phyloP scores from a whole-genome alignment of 2,888 invertebrate species.

The Polyommatus iphigenia region DNA sequence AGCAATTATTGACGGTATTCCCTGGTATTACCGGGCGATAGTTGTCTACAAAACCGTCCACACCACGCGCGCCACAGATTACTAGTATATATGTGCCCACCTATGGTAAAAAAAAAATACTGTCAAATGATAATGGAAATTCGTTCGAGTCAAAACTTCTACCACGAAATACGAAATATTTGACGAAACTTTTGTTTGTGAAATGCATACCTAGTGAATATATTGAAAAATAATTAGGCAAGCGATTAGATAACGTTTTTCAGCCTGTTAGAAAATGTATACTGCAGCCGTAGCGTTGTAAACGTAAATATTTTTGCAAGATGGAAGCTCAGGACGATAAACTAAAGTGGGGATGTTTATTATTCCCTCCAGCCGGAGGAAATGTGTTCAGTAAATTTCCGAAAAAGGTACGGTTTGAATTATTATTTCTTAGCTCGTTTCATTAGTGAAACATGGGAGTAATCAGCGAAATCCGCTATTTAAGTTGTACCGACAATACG shows the following conservation, averaged over 20 bases:
- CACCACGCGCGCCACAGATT: no score
- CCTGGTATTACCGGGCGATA: no score
- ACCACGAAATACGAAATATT: constrained; percentile 2
- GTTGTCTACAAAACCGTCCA: no score
- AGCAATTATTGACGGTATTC: no score
- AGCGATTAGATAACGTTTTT: constrained; percentile 18
- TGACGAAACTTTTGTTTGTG: constrained; percentile 26
- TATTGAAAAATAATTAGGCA: constrained; percentile 14
- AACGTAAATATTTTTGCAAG: constrained; percentile 33
- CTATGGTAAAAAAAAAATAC: background rate
- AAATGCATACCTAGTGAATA: constrained; percentile 27
- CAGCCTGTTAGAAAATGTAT: constrained; percentile 2
- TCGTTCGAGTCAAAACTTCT: constrained; percentile 11
- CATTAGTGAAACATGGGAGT: background rate
- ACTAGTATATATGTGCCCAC: no score
- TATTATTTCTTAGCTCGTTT: background rate
- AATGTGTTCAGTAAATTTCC: constrained; percentile 87
- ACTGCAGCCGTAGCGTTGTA: background rate
- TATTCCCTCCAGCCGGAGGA: constrained; percentile 85
- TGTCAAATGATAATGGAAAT: constrained; percentile 16
- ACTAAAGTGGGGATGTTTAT: constrained; percentile 86
- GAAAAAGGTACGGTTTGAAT: constrained; percentile 79
- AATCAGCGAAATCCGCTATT: background rate
- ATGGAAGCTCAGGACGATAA: constrained; percentile 87
- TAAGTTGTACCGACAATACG: constrained; percentile 35